These are phyloP conservation scores for Sorex araneus DNA, from an alignment of 2,113 vertebrate genomes.

Conservation along the genomic window DNA sequence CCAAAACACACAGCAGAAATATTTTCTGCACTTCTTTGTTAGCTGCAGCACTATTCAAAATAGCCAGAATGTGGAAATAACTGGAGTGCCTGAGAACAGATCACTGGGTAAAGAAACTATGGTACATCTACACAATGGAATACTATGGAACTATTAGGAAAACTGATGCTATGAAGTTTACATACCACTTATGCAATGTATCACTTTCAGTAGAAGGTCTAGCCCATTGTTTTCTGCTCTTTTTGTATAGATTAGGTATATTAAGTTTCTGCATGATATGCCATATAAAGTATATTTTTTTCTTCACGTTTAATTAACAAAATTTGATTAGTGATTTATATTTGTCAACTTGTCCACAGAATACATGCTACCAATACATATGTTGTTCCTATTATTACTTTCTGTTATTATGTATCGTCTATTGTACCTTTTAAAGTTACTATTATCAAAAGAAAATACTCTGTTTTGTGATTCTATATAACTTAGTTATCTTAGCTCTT, in stretches of 20 bases:
- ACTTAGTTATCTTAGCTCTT: neutral
- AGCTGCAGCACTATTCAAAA: too few relatives aligned
- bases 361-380: slow-evolving; percentile 21
- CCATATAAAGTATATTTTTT: neutral
- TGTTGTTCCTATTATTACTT: neutral
- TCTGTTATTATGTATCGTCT: too few relatives aligned
- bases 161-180: slow-evolving; percentile 21
- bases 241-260: slow-evolving; percentile 4
- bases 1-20: too few relatives aligned
- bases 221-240: neutral
- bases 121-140: too few relatives aligned
- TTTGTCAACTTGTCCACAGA: slow-evolving; percentile 23
- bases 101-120: too few relatives aligned
- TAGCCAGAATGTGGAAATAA: too few relatives aligned
- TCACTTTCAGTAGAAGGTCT: slow-evolving; percentile 3
- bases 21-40: too few relatives aligned
- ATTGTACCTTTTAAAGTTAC: too few relatives aligned
- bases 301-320: neutral
- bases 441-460: too few relatives aligned
- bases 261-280: neutral
- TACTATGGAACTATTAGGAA: too few relatives aligned
- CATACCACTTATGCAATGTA: neutral
- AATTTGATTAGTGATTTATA: neutral
- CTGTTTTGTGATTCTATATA: slow-evolving; percentile 19
- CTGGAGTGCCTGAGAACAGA: too few relatives aligned